Base-by-base conservation (phyloP, 1,140 invertebrate genomes). In the Brachionus calyciflorus region DNA sequence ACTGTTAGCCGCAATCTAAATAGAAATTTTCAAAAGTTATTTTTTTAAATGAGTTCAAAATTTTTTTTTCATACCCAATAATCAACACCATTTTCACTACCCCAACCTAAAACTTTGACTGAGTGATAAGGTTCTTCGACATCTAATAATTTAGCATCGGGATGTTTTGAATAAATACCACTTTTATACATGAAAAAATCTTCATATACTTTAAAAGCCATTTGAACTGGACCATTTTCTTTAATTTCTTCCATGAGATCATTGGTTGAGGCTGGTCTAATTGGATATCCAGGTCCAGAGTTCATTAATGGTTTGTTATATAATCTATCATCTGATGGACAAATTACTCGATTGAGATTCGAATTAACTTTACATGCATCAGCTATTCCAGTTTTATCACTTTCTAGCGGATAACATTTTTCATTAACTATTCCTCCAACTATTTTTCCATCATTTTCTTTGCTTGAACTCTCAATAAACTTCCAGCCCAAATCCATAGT, bases 401-500 rank as follows among this genome's bases (percentile, higher is more conserved):
- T 91, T 9, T 80, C 85, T 86, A 93, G 94, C 0, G 91, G 91
- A 83, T 91, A 93, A 82, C 92, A 95, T 0, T 87, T 82, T 78
- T 93, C 91, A 77, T 91, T 89, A 2, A 93, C 90, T 21, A 93
- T 85, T 3, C 69, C 69, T 4, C 69, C 69, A 21, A 51, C 6
- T 7, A 41, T 51, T 51, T 37, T 49, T 26, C 69, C 69, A 3
- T 73, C 69, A n/a, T 40, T 19, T 12, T 55, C 69, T 14, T 28
- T 49, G 19, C 28, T 49, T 30, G 44, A 51, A 30, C 37, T 55
- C 46, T 73, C 51, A 41, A 73, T 73, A 46, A 73, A 73, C 30
- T 73, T 73, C 69, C 69, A 73, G 14, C 46, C 69, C 3, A 73
- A 2, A 33, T 73, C 69, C 46, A 73, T 55, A 24, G 46, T 33